Percentiles rank a stretch among this genome's conserved stretches.
Conservation (phyloP, 2,797 vertebrate species). For the Sciurus carolinensis region DNA sequence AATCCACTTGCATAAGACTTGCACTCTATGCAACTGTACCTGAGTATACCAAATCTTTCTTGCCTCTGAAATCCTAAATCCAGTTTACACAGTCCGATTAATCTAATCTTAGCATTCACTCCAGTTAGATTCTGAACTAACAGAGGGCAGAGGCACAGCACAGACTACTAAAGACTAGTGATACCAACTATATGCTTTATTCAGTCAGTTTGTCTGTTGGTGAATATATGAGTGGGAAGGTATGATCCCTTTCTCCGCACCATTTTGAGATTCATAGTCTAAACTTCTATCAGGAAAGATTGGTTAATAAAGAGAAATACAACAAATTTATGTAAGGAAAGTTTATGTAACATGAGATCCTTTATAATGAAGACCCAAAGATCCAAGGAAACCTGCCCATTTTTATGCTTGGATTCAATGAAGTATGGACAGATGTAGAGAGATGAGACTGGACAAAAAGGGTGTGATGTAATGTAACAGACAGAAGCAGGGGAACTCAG, state of each 20-base stretch:
- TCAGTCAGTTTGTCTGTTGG: neutral
- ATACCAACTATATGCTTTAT: neutral
- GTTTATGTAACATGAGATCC: neutral
- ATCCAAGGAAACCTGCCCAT: neutral
- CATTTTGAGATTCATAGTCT: too few relatives aligned
- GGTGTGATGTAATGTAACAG: neutral
- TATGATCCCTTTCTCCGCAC: neutral
- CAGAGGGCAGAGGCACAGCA: neutral
- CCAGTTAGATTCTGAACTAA: slow-evolving; percentile 23
- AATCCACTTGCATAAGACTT: neutral
- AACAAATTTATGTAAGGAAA: neutral
- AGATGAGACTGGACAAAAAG: neutral
- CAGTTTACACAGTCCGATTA: neutral
- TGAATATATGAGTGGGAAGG: neutral
- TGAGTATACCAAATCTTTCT: neutral
- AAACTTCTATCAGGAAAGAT: neutral
- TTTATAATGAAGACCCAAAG: neutral
- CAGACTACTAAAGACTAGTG: neutral
- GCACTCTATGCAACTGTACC: neutral
- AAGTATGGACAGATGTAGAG: neutral
- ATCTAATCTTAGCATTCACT: neutral
- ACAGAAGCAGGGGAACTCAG: neutral
- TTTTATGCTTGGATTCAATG: neutral
- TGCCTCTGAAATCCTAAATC: neutral
- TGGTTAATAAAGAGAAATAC: neutral